Percentiles rank a stretch among this genome's conserved stretches.
These are phyloP conservation scores for Stegastes partitus DNA, from an alignment of 2,113 vertebrate species.

Conservation along the genomic window DNA sequence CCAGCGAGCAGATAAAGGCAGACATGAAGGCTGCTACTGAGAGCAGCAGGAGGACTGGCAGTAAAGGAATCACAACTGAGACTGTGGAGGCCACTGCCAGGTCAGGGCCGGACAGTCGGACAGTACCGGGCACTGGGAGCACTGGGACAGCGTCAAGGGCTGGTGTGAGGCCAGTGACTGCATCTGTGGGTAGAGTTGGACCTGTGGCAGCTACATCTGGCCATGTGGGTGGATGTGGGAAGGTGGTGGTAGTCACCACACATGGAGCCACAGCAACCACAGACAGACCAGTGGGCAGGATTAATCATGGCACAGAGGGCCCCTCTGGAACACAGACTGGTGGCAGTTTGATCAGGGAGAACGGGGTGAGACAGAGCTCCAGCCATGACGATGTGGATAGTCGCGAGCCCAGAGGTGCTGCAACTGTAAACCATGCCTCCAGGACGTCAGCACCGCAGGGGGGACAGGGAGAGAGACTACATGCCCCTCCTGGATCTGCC, in stretches of 20 bases:
- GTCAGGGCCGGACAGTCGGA: constrained; percentile 39
- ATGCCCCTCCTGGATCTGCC: neutral
- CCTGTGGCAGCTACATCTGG: constrained; percentile 14
- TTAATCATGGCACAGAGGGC: constrained; percentile 3
- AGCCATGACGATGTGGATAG: neutral
- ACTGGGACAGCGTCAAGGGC: constrained; percentile 32
- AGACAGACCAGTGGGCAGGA: constrained; percentile 34
- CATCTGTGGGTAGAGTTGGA: constrained; percentile 42
- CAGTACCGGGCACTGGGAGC: constrained; percentile 5
- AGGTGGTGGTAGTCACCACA: neutral
- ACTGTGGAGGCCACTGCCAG: neutral
- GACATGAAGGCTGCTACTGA: constrained; percentile 98
- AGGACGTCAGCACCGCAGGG: constrained; percentile 2
- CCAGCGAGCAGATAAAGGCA: constrained; percentile 98
- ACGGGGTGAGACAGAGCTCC: too few relatives aligned
- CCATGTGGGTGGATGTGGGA: constrained; percentile 33
- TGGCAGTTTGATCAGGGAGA: neutral
- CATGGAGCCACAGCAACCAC: constrained; percentile 15
- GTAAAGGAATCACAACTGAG: constrained; percentile 35
- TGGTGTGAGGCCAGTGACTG: neutral
- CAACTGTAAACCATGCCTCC: neutral
- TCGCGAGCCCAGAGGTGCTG: neutral
- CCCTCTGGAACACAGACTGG: neutral
- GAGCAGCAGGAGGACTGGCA: constrained; percentile 65
- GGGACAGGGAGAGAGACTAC: constrained; percentile 26